Conservation (phyloP, 2,888 invertebrate species). For the Sphinx pinastri region DNA sequence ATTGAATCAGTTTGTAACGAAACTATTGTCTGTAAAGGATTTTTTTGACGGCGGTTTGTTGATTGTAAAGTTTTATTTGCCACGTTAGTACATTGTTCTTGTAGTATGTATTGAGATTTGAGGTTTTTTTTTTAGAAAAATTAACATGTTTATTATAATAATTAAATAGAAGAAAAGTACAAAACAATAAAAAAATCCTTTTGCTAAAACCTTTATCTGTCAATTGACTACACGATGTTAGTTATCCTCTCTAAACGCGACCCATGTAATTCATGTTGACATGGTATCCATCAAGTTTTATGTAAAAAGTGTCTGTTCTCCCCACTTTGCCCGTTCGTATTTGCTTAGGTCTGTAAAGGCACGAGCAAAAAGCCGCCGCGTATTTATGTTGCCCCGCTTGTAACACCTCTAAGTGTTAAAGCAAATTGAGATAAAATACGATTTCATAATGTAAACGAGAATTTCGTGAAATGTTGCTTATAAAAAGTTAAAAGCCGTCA, state of each 20-base stretch:
- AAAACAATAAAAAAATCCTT: neutral
- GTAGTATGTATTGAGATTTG: too few species aligned
- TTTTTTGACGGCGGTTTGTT: neutral
- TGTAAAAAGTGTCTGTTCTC: slow-evolving; percentile 34
- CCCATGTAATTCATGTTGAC: slow-evolving; percentile 20
- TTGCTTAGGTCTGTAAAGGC: slow-evolving; percentile 47
- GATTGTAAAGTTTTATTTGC: too few species aligned
- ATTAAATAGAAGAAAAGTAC: neutral
- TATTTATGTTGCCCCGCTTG: slow-evolving; percentile 52
- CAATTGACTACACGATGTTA: slow-evolving; percentile 9
- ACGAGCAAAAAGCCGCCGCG: slow-evolving; percentile 41
- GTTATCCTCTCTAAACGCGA: slow-evolving; percentile 8
- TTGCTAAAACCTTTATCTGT: neutral
- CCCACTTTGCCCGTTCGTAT: slow-evolving; percentile 42
- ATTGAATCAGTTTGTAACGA: slow-evolving; percentile 1
- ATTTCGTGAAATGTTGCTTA: neutral
- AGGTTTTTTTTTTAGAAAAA: too few species aligned
- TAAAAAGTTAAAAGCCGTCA: neutral
- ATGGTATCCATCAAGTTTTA: slow-evolving; percentile 9
- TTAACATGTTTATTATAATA: too few species aligned
- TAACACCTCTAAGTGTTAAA: slow-evolving; percentile 58
- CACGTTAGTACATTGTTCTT: too few species aligned
- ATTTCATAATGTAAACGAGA: slow-evolving; percentile 35
- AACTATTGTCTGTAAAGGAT: neutral
- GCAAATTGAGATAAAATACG: slow-evolving; percentile 47